phyloP scores from a whole-genome alignment of 2,888 invertebrate genomes.

The Mimas tiliae region DNA sequence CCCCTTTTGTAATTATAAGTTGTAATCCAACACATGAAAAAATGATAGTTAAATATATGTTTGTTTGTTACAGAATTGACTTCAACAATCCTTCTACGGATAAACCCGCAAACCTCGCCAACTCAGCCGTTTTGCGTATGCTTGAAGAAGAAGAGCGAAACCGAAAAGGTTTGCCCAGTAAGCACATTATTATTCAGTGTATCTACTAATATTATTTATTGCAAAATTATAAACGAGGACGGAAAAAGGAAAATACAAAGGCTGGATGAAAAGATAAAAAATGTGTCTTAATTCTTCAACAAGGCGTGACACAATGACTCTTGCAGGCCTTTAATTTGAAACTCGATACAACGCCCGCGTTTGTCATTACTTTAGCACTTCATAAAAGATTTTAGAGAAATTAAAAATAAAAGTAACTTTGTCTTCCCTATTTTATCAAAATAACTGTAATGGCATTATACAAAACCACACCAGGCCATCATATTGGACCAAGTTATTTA shows the following conservation, averaged over 20 bases:
- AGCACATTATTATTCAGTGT: slow-evolving; percentile 51
- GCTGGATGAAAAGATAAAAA: slow-evolving; percentile 5
- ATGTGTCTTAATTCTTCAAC: slow-evolving; percentile 13
- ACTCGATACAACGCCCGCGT: slow-evolving; percentile 19
- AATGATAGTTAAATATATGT: too few relatives aligned
- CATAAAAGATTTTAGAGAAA: not conserved
- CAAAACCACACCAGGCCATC: not conserved
- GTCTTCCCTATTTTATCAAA: not conserved
- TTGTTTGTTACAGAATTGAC: slow-evolving; percentile 87
- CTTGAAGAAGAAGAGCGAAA: slow-evolving; percentile 93
- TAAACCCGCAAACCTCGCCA: slow-evolving; percentile 92
- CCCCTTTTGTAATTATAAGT: too few relatives aligned
- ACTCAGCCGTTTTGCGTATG: slow-evolving; percentile 93
- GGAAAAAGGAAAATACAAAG: not conserved
- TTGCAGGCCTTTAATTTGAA: slow-evolving; percentile 27
- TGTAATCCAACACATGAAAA: too few relatives aligned
- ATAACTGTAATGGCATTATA: not conserved
- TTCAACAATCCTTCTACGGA: slow-evolving; percentile 88
- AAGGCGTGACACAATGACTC: slow-evolving; percentile 19
- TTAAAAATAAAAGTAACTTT: not conserved
- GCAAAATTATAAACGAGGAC: not conserved
- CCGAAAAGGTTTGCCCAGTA: slow-evolving; percentile 87
- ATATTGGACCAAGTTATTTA: not conserved
- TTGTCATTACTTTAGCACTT: slow-evolving; percentile 22
- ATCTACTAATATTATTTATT: slow-evolving; percentile 14